These are phyloP conservation scores for Orcinus orca DNA, from an alignment of 2,113 vertebrate species.

Conservation along the genomic window DNA sequence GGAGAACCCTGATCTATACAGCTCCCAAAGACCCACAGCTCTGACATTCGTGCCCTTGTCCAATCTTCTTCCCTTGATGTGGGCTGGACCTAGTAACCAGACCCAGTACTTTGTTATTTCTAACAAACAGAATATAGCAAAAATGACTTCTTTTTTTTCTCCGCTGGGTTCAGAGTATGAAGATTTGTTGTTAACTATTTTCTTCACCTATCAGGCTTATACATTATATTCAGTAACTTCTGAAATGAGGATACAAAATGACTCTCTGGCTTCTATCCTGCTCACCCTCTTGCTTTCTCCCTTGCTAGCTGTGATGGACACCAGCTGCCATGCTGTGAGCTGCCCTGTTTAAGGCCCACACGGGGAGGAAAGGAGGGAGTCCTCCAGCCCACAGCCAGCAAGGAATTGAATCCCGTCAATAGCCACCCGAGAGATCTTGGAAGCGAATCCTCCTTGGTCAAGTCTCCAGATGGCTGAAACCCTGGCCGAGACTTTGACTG, in stretches of 20 bases:
- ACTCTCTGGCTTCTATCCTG: not conserved
- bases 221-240: not conserved
- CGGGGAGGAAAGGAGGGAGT: fast-evolving
- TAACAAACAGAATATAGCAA: not conserved
- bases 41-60: not conserved
- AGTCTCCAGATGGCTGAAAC: not conserved
- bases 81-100: not conserved
- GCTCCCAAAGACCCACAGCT: not conserved
- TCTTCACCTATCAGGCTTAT: not conserved
- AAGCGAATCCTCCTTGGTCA: fast-evolving
- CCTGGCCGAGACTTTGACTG: not conserved
- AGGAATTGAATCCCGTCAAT: not conserved
- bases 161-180: not conserved
- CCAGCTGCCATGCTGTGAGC: not conserved
- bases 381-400: not conserved
- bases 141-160: not conserved
- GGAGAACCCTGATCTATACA: not conserved
- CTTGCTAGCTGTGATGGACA: not conserved
- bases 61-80: not conserved
- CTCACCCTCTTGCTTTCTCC: not conserved
- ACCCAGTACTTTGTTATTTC: not conserved
- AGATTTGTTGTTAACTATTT: not conserved
- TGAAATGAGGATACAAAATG: not conserved
- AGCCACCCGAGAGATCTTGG: not conserved
- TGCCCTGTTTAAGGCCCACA: not conserved